A percentile compares a stretch with the other conserved stretches of the same genome.
Conservation (phyloP, 2,888 invertebrate species). For the Troides oblongomaculatus region DNA sequence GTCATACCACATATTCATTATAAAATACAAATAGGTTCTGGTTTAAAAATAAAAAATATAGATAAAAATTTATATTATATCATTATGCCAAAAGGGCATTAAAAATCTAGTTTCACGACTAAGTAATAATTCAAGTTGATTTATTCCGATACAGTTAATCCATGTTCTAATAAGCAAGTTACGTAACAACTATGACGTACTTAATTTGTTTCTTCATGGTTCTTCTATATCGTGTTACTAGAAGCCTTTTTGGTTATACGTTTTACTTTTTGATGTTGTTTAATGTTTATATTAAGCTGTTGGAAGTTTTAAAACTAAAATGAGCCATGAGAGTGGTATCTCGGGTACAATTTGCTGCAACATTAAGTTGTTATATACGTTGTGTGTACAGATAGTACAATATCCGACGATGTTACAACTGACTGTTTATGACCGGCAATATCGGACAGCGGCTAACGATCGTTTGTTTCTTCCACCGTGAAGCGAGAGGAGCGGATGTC, state of each 20-base stretch:
- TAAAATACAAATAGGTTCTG: background rate
- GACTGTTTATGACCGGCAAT: conserved; percentile 25
- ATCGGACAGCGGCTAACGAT: conserved; percentile 15
- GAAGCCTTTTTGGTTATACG: no score
- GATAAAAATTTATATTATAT: no score
- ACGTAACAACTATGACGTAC: no score
- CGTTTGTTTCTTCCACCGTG: conserved; percentile 12
- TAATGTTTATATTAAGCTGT: background rate
- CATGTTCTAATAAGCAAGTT: no score
- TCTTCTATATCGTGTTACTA: no score
- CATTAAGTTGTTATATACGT: background rate
- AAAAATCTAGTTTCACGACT: no score
- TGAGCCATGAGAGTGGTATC: background rate
- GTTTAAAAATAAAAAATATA: no score
- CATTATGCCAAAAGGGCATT: no score
- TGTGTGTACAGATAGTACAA: conserved; percentile 19
- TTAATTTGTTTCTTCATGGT: no score
- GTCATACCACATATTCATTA: background rate
- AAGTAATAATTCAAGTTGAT: no score
- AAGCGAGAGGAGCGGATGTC: conserved; percentile 10
- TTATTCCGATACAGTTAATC: no score
- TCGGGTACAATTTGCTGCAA: background rate
- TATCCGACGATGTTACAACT: conserved; percentile 22
- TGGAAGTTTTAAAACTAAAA: background rate
- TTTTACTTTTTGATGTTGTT: no score